These are phyloP conservation scores for Malacosoma neustria DNA, from an alignment of 2,888 invertebrate species.

Conservation along the genomic window DNA sequence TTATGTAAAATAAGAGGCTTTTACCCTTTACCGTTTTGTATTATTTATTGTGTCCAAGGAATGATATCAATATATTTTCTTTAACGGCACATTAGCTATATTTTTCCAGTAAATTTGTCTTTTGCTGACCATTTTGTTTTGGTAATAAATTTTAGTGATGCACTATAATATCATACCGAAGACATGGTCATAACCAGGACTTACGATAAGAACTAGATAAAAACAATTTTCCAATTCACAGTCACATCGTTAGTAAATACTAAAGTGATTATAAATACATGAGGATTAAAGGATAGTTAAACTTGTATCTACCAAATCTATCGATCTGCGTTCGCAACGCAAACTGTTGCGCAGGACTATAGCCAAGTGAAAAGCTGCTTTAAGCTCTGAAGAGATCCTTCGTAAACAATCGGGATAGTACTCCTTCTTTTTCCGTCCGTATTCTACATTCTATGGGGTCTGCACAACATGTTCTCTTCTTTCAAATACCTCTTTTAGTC, in stretches of 20 bases:
- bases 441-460: too few relatives aligned
- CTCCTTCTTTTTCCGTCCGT: too few relatives aligned
- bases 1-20: constrained; percentile 50
- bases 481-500: too few relatives aligned
- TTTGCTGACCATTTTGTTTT: constrained; percentile 4
- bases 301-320: too few relatives aligned
- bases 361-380: too few relatives aligned
- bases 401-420: too few relatives aligned
- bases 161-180: background rate
- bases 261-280: too few relatives aligned
- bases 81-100: constrained; percentile 59
- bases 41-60: constrained; percentile 50
- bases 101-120: constrained; percentile 19
- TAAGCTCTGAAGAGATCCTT: too few relatives aligned
- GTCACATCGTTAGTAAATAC: background rate
- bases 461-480: too few relatives aligned
- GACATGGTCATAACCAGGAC: background rate
- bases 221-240: background rate
- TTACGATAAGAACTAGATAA: background rate
- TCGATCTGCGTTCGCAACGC: too few relatives aligned
- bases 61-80: constrained; percentile 58
- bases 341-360: too few relatives aligned
- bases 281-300: too few relatives aligned
- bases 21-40: constrained; percentile 48
- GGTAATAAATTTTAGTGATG: constrained; percentile 1